These are phyloP conservation scores for Lasioglossum marginatum DNA, from an alignment of 2,888 invertebrate species.

Conservation along the genomic window DNA sequence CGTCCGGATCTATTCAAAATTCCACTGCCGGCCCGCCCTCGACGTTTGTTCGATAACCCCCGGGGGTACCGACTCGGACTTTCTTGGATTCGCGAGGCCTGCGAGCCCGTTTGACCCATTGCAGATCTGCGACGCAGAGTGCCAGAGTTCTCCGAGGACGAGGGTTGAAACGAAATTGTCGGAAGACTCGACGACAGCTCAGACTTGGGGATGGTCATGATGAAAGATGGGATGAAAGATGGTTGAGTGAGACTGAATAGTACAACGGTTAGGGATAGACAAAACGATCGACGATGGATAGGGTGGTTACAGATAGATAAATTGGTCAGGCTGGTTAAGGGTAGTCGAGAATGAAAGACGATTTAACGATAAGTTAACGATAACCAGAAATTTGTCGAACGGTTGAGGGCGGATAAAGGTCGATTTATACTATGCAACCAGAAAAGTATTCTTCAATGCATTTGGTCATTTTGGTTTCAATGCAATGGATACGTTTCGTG, in stretches of 20 bases:
- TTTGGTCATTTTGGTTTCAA: too few relatives aligned
- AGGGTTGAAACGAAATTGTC: not conserved
- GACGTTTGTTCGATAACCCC: slow-evolving; percentile 54
- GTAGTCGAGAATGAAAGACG: not conserved
- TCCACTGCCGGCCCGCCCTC: slow-evolving; percentile 2
- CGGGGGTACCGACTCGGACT: not conserved
- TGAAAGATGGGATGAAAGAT: too few relatives aligned
- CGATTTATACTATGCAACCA: too few relatives aligned
- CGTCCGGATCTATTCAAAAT: slow-evolving; percentile 41
- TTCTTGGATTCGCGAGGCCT: not conserved
- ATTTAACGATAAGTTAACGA: too few relatives aligned
- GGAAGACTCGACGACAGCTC: not conserved
- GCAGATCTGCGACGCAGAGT: not conserved
- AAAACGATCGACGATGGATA: not conserved
- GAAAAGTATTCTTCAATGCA: too few relatives aligned
- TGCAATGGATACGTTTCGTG: too few relatives aligned
- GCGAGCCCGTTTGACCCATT: not conserved
- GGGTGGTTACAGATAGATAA: not conserved
- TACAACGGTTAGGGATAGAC: too few relatives aligned
- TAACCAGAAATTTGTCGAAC: not conserved
- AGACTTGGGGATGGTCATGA: not conserved
- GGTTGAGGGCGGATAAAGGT: not conserved
- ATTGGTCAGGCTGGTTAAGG: not conserved
- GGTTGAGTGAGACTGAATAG: too few relatives aligned
- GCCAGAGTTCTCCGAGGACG: not conserved